These are phyloP conservation scores for Crenuchus spilurus DNA, from an alignment of 2,797 vertebrate genomes.

Conservation along the genomic window DNA sequence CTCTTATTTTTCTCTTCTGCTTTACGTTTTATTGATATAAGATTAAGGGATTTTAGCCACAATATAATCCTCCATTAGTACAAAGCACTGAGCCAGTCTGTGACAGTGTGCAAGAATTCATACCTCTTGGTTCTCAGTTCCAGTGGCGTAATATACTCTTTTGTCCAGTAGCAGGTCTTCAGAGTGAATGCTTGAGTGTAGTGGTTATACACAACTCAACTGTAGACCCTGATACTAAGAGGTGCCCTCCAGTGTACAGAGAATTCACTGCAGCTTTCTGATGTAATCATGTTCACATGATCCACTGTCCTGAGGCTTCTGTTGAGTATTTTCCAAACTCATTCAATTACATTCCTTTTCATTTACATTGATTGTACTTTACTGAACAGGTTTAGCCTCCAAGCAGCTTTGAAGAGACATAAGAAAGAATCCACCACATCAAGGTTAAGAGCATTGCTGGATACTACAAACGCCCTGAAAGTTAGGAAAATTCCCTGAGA, in stretches of 20 bases:
- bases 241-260: background rate
- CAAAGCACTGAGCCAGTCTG: too few species aligned
- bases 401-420: too few species aligned
- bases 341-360: too few species aligned
- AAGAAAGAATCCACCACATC: background rate
- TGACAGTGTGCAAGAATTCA: too few species aligned
- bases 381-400: too few species aligned
- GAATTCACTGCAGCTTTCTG: background rate
- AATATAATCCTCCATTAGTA: too few species aligned
- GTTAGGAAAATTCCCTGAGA: background rate
- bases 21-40: too few species aligned
- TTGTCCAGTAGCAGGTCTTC: background rate
- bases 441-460: background rate
- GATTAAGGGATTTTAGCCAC: too few species aligned
- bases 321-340: too few species aligned
- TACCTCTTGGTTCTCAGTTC: too few species aligned
- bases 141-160: background rate
- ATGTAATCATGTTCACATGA: background rate
- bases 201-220: background rate
- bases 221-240: background rate
- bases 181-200: background rate
- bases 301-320: background rate
- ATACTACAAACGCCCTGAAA: background rate
- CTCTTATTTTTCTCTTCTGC: too few species aligned
- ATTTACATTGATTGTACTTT: too few species aligned